phyloP scores from a whole-genome alignment of 2,888 invertebrate genomes.

The Villa cingulata region DNA sequence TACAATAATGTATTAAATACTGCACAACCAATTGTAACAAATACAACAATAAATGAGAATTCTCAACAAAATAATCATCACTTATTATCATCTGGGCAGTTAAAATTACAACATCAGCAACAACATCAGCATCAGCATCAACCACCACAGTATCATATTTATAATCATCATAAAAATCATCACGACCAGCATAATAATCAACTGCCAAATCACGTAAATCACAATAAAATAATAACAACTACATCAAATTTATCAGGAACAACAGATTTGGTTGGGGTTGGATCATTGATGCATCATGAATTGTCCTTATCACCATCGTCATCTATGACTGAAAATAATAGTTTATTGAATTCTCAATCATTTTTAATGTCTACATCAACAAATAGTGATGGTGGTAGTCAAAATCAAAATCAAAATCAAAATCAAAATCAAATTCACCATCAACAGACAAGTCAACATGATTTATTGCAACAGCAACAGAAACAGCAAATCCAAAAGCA shows the following conservation, averaged over 20 bases:
- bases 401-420: neutral
- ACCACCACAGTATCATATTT: constrained; percentile 1
- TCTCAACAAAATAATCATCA: constrained; percentile 2
- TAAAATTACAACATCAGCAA: constrained; percentile 2
- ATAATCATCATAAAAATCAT: neutral
- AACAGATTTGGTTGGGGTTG: constrained; percentile 15
- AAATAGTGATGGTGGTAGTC: neutral
- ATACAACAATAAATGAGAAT: constrained; percentile 1
- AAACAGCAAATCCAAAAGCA: constrained; percentile 2
- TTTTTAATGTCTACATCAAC: neutral
- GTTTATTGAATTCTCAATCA: neutral
- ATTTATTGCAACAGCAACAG: constrained; percentile 4
- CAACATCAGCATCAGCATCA: constrained; percentile 2
- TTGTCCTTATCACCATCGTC: neutral
- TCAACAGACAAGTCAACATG: constrained; percentile 5
- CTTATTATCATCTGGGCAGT: neutral
- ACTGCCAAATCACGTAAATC: neutral
- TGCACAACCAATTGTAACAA: neutral
- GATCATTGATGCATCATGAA: constrained; percentile 1
- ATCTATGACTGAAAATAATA: neutral
- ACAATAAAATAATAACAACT: neutral
- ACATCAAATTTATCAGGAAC: neutral
- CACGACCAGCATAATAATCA: constrained; percentile 7
- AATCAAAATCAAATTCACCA: constrained; percentile 4
- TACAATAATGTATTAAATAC: constrained; percentile 1